Base-by-base conservation (phyloP, 1,140 invertebrate genomes). In the Berghia stephanieae region DNA sequence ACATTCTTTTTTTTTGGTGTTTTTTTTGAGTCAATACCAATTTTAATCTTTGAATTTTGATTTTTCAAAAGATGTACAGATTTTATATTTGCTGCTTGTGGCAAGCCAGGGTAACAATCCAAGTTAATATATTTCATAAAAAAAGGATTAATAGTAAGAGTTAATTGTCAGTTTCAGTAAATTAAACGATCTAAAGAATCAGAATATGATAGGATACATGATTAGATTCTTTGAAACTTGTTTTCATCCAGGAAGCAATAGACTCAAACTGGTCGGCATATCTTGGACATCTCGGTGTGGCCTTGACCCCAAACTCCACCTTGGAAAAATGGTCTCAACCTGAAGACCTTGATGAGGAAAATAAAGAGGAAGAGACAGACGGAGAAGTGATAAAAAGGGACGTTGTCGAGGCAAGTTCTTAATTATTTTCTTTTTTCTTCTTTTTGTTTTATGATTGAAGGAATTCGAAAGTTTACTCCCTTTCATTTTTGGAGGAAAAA, bases 361-460 rank as follows among this genome's bases (percentile, higher is more conserved):
- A 92, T n/a, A 92, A 93, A 81, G 91, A 78, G 89, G 90, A 78
- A 92, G 93, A 83, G 63, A 95, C 95, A 87, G 96, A 97, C 91
- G 93, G 93, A 85, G 94, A 96, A 86, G 87, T 97, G 63, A 92
- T 93, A 13, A 94, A 89, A 81, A 80, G 86, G 77, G 90, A 91
- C 84, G 75, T 90, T 31, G 84, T 90, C 31, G 79, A 86, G 82
- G 89, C 89, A 80, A 78, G 18, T 31, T 38, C n/a, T 52, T 52
- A 36, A n/a, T 40, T 34, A 13, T 69, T 70, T 31, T 69, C 4
- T 69, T n/a, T 49, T 49, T 1, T 13, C 46, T 49, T 49, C n/a
- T 49, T 13, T n/a, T 49, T n/a, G n/a, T 49, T 49, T 13, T 13
- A 13, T 49, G 10, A 13, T 49, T 49, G 46, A 49, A 49, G n/a